Evolutionary conservation across 92 coral and sea anemone genomes (phyloP).

Genomic region (Muricea muricata): DNA sequence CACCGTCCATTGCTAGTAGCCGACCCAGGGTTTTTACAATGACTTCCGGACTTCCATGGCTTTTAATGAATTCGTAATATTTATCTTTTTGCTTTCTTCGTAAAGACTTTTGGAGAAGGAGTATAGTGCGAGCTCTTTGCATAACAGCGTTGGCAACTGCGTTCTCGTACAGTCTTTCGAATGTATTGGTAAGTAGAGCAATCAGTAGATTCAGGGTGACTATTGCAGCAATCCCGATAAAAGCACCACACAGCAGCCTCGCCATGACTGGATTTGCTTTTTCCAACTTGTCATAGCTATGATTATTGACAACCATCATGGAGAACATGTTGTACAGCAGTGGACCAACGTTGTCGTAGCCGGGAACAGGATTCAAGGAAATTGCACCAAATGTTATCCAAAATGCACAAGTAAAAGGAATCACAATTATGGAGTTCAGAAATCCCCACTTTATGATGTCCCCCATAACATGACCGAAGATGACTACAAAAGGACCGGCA

Average conservation of each 20-base stretch:
- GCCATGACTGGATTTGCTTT: conserved; percentile 56
- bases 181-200: conserved; percentile 94
- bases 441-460: conserved; percentile 72
- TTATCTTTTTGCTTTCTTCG: conserved; percentile 62
- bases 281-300: conserved; percentile 51
- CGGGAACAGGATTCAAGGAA: conserved; percentile 56
- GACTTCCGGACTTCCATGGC: conserved; percentile 83
- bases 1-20: background rate
- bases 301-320: conserved; percentile 59
- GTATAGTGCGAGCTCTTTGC: conserved; percentile 90
- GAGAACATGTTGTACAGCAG: conserved; percentile 59
- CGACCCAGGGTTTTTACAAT: conserved; percentile 2
- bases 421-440: conserved; percentile 54
- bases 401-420: conserved; percentile 70
- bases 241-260: conserved; percentile 85
- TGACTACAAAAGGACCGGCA: conserved; percentile 76
- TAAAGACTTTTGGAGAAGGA: conserved; percentile 72
- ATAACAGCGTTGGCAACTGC: conserved; percentile 95
- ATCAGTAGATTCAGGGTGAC: conserved; percentile 88
- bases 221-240: conserved; percentile 86
- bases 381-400: conserved; percentile 72
- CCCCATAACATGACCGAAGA: conserved; percentile 54
- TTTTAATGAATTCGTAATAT: conserved; percentile 79
- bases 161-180: conserved; percentile 92
- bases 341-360: conserved; percentile 54